Percentiles rank a stretch among this genome's conserved stretches.
These are phyloP conservation scores for Chironomus riparius DNA, from an alignment of 2,888 invertebrate genomes.

Conservation along the genomic window DNA sequence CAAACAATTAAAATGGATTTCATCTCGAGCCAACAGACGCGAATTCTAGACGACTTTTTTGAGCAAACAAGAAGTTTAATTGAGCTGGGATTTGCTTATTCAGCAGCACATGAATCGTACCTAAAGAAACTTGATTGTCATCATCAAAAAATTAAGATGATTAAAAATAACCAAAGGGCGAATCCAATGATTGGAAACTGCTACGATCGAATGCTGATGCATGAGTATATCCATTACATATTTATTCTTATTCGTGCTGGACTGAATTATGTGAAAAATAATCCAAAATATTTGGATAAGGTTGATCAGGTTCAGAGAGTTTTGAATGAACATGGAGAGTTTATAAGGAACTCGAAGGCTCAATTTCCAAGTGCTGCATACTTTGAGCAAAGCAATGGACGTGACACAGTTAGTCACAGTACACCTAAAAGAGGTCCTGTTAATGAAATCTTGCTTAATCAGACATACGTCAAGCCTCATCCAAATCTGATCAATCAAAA, in stretches of 20 bases:
- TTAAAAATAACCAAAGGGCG: neutral
- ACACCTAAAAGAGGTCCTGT: too few species aligned
- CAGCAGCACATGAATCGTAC: neutral
- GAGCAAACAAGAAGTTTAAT: neutral
- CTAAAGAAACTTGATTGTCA: neutral
- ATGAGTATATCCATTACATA: constrained; percentile 10
- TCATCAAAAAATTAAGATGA: neutral
- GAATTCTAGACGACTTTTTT: neutral
- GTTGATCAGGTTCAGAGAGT: neutral
- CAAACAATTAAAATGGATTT: neutral
- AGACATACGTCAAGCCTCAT: too few species aligned
- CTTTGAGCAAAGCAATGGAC: too few species aligned
- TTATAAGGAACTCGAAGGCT: neutral
- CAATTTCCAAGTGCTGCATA: too few species aligned
- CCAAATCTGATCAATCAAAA: too few species aligned
- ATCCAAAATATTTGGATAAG: neutral
- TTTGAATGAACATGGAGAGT: neutral
- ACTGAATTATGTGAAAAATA: neutral
- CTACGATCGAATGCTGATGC: neutral
- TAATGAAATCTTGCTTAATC: too few species aligned
- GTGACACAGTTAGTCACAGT: too few species aligned
- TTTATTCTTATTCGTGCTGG: neutral
- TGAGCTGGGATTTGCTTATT: constrained; percentile 1
- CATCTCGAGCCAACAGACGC: neutral
- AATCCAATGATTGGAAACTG: neutral